Evolutionary conservation across 2,113 vertebrate species (phyloP).

Genomic region (Marmota flaviventris): DNA sequence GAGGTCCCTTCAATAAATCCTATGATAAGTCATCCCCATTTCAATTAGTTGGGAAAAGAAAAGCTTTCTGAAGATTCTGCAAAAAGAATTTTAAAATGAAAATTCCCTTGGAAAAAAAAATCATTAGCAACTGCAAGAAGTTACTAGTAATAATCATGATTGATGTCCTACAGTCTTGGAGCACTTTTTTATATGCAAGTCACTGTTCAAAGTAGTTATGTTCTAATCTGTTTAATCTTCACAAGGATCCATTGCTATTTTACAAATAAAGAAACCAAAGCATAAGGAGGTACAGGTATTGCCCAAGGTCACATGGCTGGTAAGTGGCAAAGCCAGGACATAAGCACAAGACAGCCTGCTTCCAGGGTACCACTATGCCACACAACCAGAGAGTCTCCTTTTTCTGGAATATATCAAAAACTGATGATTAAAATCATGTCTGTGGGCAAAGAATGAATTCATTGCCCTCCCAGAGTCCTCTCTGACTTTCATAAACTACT

Average conservation of each 20-base stretch:
- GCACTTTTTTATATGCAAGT: background rate
- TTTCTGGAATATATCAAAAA: background rate
- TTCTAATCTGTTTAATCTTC: constrained; percentile 1
- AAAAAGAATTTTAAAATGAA: constrained; percentile 62
- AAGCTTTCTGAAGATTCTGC: constrained; percentile 49
- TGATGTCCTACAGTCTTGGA: background rate
- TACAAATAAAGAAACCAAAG: constrained; percentile 9
- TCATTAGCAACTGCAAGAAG: constrained; percentile 2
- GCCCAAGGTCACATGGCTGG: background rate
- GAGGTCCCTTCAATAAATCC: background rate
- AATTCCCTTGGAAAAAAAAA: constrained; percentile 39
- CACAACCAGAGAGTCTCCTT: background rate
- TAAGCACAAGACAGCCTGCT: background rate
- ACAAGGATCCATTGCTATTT: background rate
- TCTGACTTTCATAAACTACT: background rate
- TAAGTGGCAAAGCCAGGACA: background rate
- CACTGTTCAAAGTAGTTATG: background rate
- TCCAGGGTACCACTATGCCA: background rate
- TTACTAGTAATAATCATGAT: background rate
- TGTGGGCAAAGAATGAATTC: background rate
- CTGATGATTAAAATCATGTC: background rate
- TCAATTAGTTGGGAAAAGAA: constrained; percentile 1
- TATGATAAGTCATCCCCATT: background rate
- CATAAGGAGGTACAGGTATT: background rate
- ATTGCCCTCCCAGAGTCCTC: background rate